These are phyloP conservation scores for Hemibates koningsi DNA, from an alignment of 2,113 vertebrate species.

Conservation along the genomic window DNA sequence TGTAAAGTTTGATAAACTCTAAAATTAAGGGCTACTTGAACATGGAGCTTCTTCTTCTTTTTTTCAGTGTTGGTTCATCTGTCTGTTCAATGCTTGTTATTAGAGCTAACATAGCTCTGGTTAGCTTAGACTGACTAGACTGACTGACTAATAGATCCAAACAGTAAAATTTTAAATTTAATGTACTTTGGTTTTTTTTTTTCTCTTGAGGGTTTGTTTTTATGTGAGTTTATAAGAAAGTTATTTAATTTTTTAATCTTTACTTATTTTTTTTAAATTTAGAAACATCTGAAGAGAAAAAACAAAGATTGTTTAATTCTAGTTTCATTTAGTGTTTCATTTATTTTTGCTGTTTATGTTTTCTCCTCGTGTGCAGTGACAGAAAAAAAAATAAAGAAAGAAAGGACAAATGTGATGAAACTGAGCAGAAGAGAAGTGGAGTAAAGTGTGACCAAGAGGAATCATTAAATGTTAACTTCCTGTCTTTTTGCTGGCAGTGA, in stretches of 20 bases:
- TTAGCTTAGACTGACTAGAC: not conserved
- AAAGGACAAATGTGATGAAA: accelerated
- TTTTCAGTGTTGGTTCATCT: not conserved
- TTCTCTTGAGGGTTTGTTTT: not conserved
- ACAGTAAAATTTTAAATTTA: not conserved
- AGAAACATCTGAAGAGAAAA: not conserved
- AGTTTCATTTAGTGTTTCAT: not conserved
- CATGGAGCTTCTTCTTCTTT: not conserved
- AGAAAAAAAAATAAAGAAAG: not conserved
- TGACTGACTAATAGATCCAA: not conserved
- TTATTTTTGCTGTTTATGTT: not conserved
- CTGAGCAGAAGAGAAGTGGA: accelerated
- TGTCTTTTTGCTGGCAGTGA: accelerated
- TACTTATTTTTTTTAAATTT: not conserved
- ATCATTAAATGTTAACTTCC: not conserved
- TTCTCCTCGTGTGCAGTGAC: not conserved
- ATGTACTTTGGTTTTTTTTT: accelerated
- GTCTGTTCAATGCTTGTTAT: not conserved
- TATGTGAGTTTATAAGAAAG: not conserved
- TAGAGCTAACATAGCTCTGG: accelerated
- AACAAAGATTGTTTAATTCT: not conserved
- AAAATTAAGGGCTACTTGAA: not conserved
- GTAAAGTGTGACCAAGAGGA: accelerated
- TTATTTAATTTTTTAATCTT: accelerated
- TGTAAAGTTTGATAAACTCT: not conserved